Evolutionary conservation across 2,888 invertebrate species (phyloP), one percentile per base, ranked within the genome.

Genomic region (Trissolcus japonicus): DNA sequence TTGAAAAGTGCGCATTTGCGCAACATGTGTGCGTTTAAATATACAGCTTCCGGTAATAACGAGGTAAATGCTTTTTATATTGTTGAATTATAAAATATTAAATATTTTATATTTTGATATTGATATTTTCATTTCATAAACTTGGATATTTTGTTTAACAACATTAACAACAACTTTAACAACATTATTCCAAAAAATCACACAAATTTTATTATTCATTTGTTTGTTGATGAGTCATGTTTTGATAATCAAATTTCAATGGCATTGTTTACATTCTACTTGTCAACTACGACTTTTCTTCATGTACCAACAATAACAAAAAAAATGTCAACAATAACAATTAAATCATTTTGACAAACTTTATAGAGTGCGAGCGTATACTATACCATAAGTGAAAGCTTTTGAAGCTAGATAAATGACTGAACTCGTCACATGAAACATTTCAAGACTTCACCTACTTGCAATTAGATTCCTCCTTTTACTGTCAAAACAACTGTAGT

Each of bases 391-490:
- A 25, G 41, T 16, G 3, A 35, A 40, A 43, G 54, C 19, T 43
- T 25, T 53, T 19, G 53, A 17, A 43, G 43, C 43, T 16, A 62
- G 16, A 54, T 54, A 62, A 7, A 51, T 35, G 35, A 50, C 43
- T 11, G 53, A 25, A 11, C 41, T 62, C n/a, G 51, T 13, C 35
- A 50, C 48, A 25, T 59, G 59, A n/a, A 59, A 46, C 59, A 59
- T 59, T 25, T 17, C 35, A 7, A 35, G 11, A 35, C 35, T 11
- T 35, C 35, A 35, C 9, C 9, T 35, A 35, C 19, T 19, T 2
- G 19, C 2, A 2, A 19, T 19, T 19, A 19, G 19, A 19, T 19
- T 19, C 19, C 19, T 19, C 19, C 19, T 1, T 19, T 19, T 2
- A 19, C 19, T 19, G 19, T 19, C 2, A 19, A 19, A n/a, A n/a